Evolutionary conservation across 1,140 invertebrate species (phyloP), one percentile per base, ranked within the genome.

Genomic region (Zaprionus davidi): DNA sequence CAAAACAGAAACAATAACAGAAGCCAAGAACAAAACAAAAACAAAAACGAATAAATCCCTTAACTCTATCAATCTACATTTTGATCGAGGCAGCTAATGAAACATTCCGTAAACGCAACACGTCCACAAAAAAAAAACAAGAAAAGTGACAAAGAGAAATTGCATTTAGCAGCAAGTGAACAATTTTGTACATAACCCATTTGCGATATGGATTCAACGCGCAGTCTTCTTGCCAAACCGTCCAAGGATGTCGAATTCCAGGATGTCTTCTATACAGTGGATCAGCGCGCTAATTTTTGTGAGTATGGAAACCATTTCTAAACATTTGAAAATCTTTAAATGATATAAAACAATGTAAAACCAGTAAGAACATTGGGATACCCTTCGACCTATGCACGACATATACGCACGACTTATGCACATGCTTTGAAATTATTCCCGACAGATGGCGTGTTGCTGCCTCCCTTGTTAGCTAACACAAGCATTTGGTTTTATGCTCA

Each of bases 171-270:
- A 73, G 53, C 71, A 57, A 82, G 76, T 71, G 82, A 62, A 41
- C 51, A 46, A 9, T 57, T 51, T 46, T 36, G 41, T 26, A 56
- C 9, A 55, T 53, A 56, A 69, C 34, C 53, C 57, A 63, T 63
- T 46, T 24, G 36, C 67, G 38, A 44, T 62, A 92, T 92, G 91
- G 91, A 92, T 13, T 62, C 80, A 62, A 73, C 82, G 28, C 71
- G 58, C 38, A 90, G 65, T 31, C 59, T 90, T n/a, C 76, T 81
- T 7, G 46, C 71, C 59, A 92, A 92, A 38, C 83, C 81, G 56
- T 81, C 88, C 53, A 92, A 88, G 78, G 91, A 93, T 84, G 92
- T 93, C 36, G 92, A 93, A 63, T 93, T 93, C 56, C 92, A 92
- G 73, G 92, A 93, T 71, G 80, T 93, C 11, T 91, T 78, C 57